phyloP scores from a whole-genome alignment of 2,888 invertebrate species.

The Dendrolimus houi region DNA sequence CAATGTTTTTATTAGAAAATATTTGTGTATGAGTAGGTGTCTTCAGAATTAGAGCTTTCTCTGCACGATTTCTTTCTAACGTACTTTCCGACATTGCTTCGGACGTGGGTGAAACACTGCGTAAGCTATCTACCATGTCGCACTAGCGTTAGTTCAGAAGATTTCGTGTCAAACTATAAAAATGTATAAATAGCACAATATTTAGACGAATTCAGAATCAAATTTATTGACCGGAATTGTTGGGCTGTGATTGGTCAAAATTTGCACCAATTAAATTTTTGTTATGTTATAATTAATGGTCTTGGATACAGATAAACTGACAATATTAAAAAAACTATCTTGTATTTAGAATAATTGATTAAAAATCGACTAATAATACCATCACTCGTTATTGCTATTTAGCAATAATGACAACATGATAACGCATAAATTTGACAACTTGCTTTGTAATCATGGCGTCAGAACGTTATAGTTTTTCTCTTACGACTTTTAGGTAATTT shows the following conservation, averaged over 20 bases:
- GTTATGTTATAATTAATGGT: no score
- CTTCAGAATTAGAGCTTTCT: constrained; percentile 57
- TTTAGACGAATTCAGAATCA: constrained; percentile 36
- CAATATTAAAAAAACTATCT: no score
- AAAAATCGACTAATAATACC: no score
- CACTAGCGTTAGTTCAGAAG: constrained; percentile 12
- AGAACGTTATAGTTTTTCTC: constrained; percentile 97
- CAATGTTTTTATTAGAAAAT: constrained; percentile 33
- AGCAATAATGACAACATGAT: constrained; percentile 31
- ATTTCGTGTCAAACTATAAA: constrained; percentile 24
- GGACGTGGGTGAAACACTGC: constrained; percentile 57
- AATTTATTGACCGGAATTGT: constrained; percentile 57
- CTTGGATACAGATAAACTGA: no score
- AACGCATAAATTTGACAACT: constrained; percentile 39
- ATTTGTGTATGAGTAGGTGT: constrained; percentile 47
- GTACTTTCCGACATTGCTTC: constrained; percentile 62
- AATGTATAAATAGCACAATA: constrained; percentile 50
- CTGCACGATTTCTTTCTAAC: constrained; percentile 51
- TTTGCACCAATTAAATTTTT: constrained; percentile 21
- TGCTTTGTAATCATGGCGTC: constrained; percentile 90
- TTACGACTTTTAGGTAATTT: constrained; percentile 82
- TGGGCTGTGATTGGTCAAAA: constrained; percentile 31
- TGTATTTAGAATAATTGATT: no score
- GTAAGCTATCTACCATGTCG: constrained; percentile 43
- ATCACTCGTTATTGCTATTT: constrained; percentile 1